Evolutionary conservation across 2,797 vertebrate genomes (phyloP), one percentile per base, ranked within the genome.

Genomic region (Schizopygopsis malacanthus): DNA sequence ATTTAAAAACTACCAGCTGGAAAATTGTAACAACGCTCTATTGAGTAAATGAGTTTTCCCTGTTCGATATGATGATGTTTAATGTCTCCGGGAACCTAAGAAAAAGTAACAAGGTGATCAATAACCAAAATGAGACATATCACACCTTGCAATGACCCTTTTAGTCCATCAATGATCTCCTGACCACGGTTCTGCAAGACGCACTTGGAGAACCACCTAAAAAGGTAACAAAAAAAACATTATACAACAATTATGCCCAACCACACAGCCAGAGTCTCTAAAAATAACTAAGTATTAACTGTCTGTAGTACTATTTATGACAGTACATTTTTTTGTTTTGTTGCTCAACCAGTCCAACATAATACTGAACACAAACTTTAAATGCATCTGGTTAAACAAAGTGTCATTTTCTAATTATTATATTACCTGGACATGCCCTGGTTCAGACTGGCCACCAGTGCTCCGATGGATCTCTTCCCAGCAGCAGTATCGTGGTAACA

Each of bases 151-250:
- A 99, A 90, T 15, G 97, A 96, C 89, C 92, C 94, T 91, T 98
- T 99, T 84, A 99, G 95, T 9, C 96, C 97, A 9, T 98, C 97
- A 81, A 99, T 98, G 81, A 99, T 95, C 90, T 99, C 98, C 83
- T 99, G 98, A 37, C 96, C 97, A 87, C 93, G 95, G 79, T 94
- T 93, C 87, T 99, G 98, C 81, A 99, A 90, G n/a, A 96, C 95
- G 56, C 97, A 98, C 88, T 96, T 97, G 0, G 98, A 99, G 91
- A 95, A 99, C 98, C 98, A 99, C 84, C 98, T 99, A 25, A 15
- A 75, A 81, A 73, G 4, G 75, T n/a, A 28, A 70, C 12, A 70
- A 69, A 70, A 71, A 12, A 1, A 0, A 78, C 16, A 73, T 73
- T n/a, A 69, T 1, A 65, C 20, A 28, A 56, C 43, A 56, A 33